Percentiles rank a stretch among this genome's conserved stretches.
These are phyloP conservation scores for Standfussiana lucernea DNA, from an alignment of 2,888 invertebrate genomes.

Conservation along the genomic window DNA sequence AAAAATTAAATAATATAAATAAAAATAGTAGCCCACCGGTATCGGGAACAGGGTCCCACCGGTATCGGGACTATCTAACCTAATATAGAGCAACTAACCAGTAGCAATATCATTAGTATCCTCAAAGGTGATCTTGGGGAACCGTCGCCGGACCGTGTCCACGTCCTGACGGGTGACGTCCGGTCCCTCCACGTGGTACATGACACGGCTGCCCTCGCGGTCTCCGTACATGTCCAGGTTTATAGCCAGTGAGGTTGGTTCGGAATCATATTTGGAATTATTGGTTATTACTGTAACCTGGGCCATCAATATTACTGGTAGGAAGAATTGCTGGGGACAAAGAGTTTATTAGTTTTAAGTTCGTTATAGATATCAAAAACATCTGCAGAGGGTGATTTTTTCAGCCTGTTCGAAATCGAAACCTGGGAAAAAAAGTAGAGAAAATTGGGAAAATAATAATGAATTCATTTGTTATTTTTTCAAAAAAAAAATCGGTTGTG, in stretches of 20 bases:
- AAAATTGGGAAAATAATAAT: not conserved
- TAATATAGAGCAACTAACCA: too few species aligned
- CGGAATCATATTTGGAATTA: not conserved
- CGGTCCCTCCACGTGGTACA: conserved; percentile 60
- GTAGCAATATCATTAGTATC: conserved; percentile 22
- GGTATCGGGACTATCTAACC: too few species aligned
- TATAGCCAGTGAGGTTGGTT: conserved; percentile 59
- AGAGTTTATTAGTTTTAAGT: not conserved
- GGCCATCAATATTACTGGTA: conserved; percentile 70
- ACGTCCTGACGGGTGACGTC: not conserved
- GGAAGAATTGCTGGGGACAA: conserved; percentile 76
- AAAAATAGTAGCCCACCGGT: too few species aligned
- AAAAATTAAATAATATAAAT: too few species aligned
- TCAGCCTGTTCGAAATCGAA: not conserved
- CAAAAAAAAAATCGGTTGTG: not conserved
- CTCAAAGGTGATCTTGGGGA: conserved; percentile 37
- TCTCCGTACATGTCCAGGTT: conserved; percentile 73
- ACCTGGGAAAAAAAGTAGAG: not conserved
- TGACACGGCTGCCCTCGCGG: conserved; percentile 64
- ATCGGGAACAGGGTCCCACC: too few species aligned
- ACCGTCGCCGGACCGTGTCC: not conserved
- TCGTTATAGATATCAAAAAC: not conserved
- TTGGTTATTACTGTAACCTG: not conserved
- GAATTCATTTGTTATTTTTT: not conserved
- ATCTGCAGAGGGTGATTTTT: not conserved